A percentile compares a stretch with the other conserved stretches of the same genome.
Evolutionary conservation across 2,113 vertebrate species (phyloP).

Genomic region (Corythoichthys intestinalis): DNA sequence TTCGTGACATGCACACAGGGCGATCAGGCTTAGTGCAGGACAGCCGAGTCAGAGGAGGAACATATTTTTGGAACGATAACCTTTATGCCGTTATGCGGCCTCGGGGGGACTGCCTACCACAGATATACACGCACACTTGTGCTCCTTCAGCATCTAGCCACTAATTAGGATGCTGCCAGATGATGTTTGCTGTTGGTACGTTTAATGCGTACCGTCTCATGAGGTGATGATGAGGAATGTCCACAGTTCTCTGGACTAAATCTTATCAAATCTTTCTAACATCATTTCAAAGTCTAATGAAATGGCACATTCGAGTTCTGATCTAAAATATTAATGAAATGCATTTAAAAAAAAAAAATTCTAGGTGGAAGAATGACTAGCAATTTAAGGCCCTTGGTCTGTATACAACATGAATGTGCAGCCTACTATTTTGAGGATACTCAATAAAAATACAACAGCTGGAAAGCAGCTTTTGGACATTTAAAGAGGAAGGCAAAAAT

Average conservation of each 20-base stretch:
- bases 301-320: too few species aligned
- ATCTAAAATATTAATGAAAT: too few species aligned
- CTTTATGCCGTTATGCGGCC: conserved; percentile 53
- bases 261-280: neutral
- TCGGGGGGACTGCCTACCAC: conserved; percentile 25
- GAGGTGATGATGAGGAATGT: conserved; percentile 40
- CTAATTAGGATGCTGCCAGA: conserved; percentile 61
- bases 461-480: neutral
- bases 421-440: neutral
- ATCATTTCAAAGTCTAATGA: too few species aligned
- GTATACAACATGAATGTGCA: neutral
- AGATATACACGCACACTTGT: conserved; percentile 10
- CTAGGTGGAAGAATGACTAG: neutral
- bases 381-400: neutral
- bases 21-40: conserved; percentile 26
- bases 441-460: neutral
- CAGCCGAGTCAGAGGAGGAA: conserved; percentile 41
- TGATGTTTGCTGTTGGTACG: conserved; percentile 37
- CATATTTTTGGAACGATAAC: conserved; percentile 64
- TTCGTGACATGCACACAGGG: conserved; percentile 27
- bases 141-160: conserved; percentile 45
- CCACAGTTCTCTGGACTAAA: conserved; percentile 17
- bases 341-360: too few species aligned
- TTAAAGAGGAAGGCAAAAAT: too few species aligned
- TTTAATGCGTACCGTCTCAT: conserved; percentile 38